These are phyloP conservation scores for Mesembrinibis cayennensis DNA, from an alignment of 2,113 vertebrate species.

Conservation along the genomic window DNA sequence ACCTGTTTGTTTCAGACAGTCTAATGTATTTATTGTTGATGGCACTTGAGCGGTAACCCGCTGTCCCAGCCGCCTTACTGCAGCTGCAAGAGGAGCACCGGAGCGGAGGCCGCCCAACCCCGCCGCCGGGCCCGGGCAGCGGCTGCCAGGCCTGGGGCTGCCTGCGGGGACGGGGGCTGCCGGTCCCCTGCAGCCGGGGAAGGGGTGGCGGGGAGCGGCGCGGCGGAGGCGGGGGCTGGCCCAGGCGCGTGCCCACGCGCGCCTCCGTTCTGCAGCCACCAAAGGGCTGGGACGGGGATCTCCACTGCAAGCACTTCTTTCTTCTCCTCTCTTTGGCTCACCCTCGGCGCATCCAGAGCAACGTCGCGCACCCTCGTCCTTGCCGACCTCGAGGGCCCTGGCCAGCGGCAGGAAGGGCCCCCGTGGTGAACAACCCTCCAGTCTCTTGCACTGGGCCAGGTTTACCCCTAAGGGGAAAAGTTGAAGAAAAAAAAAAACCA, in stretches of 20 bases:
- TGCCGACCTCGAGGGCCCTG: background rate
- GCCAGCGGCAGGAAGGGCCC: background rate
- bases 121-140: background rate
- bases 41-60: background rate
- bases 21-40: slow-evolving; percentile 61
- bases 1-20: background rate
- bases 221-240: background rate
- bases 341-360: background rate
- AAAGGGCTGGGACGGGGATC: background rate
- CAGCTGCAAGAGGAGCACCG: background rate
- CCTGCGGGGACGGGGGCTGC: background rate
- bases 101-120: background rate
- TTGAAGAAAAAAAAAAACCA: background rate
- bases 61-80: background rate
- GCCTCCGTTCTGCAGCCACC: background rate
- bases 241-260: background rate
- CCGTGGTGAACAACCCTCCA: background rate
- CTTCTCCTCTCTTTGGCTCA: background rate
- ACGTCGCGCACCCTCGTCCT: background rate
- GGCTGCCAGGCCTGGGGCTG: background rate
- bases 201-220: background rate
- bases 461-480: slow-evolving; percentile 59
- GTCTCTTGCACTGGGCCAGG: slow-evolving; percentile 9
- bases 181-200: background rate
- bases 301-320: background rate